Base-by-base conservation (phyloP, 2,888 invertebrate genomes). In the Campoplex capitator region DNA sequence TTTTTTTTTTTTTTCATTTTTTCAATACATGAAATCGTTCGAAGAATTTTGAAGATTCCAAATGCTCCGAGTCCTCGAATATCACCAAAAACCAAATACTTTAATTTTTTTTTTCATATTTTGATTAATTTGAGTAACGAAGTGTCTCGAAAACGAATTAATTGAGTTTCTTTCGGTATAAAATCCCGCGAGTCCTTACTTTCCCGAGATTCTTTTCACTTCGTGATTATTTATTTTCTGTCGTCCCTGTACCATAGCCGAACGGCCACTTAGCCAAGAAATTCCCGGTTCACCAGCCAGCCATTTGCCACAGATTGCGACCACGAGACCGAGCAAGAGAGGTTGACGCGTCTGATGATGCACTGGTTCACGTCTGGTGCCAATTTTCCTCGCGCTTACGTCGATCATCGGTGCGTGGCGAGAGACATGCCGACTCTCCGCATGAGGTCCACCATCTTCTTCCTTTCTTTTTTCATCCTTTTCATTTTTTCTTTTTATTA, bases 401-500 rank as follows among this genome's bases (percentile, higher is more conserved):
- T 67, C 75, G 76, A 76, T 80, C 86, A 79, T 86, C 76, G 83
- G 79, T 80, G 86, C 86, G 71, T 83, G 75, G 86, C 86, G 79
- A 80, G 81, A 67, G 38, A 77, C 7, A 51, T 8, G 38, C 38
- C 32, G 32, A 35, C 23, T 32, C 42, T 16, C 73, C 18, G 51
- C 56, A 79, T 51, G 62, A 48, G 80, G 71, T 80, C 71, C 73
- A 65, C 51, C 23, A 35, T 48, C 23, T 18, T 56, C 51, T 23
- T 68, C 18, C 9, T 71, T 62, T 16, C 38, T 82, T 71, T 48
- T 70, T 23, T n/a, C 58, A 51, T 70, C 28, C 18, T 56, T 42
- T 23, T 23, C 23, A 23, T 62, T 16, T 48, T 82, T 71, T 70
- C 16, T 16, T 56, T 42, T 56, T 70, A 35, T 70, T 70, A 42